phyloP scores from a whole-genome alignment of 2,888 invertebrate genomes.

The Theretra japonica region DNA sequence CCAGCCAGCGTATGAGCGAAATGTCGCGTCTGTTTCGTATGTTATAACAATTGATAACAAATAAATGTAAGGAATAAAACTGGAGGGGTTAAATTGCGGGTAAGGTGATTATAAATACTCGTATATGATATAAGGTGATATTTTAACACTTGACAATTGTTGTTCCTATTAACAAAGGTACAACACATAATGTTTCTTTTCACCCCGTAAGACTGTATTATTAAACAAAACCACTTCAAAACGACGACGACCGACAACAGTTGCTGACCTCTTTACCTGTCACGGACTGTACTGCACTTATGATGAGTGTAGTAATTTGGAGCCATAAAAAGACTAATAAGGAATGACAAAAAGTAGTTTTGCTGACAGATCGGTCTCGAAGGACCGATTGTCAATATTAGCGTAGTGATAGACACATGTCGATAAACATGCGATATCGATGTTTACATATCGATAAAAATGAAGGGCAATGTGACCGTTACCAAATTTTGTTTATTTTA shows the following conservation, averaged over 20 bases:
- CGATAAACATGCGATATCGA: conserved; percentile 30
- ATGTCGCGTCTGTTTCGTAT: neutral
- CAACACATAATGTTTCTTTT: too few species aligned
- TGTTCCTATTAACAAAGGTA: too few species aligned
- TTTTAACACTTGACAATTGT: neutral
- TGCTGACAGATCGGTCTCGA: conserved; percentile 26
- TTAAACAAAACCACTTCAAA: neutral
- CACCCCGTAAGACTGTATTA: too few species aligned
- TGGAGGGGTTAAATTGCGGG: too few species aligned
- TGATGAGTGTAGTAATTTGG: conserved; percentile 19
- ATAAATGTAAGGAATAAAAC: too few species aligned
- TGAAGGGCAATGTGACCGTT: neutral
- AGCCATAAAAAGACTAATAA: conserved; percentile 21
- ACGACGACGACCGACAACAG: neutral
- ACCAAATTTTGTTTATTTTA: conserved; percentile 3
- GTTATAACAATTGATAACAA: too few species aligned
- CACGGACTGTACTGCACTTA: conserved; percentile 13
- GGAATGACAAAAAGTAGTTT: conserved; percentile 27
- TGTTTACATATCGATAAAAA: conserved; percentile 26
- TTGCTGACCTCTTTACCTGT: neutral
- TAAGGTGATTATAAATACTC: too few species aligned
- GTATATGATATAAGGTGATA: neutral
- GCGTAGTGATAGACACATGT: conserved; percentile 29
- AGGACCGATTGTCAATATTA: conserved; percentile 33
- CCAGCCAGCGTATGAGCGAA: too few species aligned